phyloP scores from a whole-genome alignment of 2,113 vertebrate species.

The Etia nguti region DNA sequence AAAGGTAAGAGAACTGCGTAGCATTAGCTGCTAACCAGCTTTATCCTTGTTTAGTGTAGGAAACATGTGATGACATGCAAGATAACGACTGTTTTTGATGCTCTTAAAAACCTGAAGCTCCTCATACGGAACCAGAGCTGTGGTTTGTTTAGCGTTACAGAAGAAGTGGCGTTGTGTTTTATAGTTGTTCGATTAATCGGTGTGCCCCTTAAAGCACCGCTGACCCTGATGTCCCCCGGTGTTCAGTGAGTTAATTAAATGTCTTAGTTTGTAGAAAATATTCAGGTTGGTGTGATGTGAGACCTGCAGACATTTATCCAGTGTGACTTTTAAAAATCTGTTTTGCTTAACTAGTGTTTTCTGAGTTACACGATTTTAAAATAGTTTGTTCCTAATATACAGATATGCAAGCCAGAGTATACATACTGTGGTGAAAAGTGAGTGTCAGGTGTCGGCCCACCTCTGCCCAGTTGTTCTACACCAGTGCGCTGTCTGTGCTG shows the following conservation, averaged over 20 bases:
- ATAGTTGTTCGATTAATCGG: background rate
- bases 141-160: background rate
- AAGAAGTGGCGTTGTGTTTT: background rate
- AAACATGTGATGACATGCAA: fast-evolving
- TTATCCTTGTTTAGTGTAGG: background rate
- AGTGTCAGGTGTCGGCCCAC: background rate
- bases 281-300: background rate
- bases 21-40: background rate
- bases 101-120: background rate
- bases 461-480: background rate
- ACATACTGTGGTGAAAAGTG: background rate
- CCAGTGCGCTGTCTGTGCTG: background rate
- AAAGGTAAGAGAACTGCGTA: constrained; percentile 34
- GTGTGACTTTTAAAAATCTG: background rate
- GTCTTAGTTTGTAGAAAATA: background rate
- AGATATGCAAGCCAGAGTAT: background rate
- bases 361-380: fast-evolving
- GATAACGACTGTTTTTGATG: background rate
- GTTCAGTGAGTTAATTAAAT: background rate
- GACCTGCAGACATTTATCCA: background rate
- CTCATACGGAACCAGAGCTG: background rate
- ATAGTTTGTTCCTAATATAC: background rate
- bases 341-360: background rate
- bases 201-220: background rate
- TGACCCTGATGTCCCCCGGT: background rate